Evolutionary conservation across 2,113 vertebrate genomes (phyloP), one percentile per base, ranked within the genome.

Genomic region (Atherinomorus stipes): DNA sequence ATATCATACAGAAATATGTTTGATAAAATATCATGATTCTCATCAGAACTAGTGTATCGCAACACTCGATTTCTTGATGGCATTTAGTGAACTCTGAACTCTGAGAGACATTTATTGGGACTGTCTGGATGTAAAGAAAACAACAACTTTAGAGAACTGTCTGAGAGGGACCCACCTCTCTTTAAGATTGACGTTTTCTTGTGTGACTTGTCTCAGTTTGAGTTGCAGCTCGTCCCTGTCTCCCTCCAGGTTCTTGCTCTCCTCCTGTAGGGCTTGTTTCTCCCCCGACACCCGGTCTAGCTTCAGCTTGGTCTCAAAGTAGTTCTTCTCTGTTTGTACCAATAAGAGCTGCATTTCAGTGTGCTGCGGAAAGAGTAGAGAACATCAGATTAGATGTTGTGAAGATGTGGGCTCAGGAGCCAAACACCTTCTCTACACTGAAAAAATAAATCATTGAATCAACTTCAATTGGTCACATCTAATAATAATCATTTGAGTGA

Each of bases 251-350:
- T 23, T 61, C 60, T 61, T 53, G 66, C 83, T 93, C 76, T 94
- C 93, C 62, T 92, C 83, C 31, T 82, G 62, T 12, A 88, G 68
- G 28, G 82, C 61, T 73, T 90, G 80, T 22, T 88, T 92, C 70
- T 95, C 95, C 22, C 76, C 87, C 1, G 76, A 85, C 49, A 83
- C 64, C 28, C 92, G 89, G 7, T 95, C 90, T 76, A 95, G 60
- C 56, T 93, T 93, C 85, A 94, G 78, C 87, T 93, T 86, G 2
- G 74, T 74, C 74, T 94, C 92, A 81, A 93, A 95, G 49, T 80
- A 92, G 64, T 76, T 93, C 65, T 86, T 93, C 76, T 95, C 91
- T 9, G 80, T 81, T 72, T 92, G 90, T 0, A 82, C 84, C 42
- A 90, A 72, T 10, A 47, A 19, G 1, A 91, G 85, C 86, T 94